Base-by-base conservation (phyloP, 2,888 invertebrate genomes). In the Lithodes maja region DNA sequence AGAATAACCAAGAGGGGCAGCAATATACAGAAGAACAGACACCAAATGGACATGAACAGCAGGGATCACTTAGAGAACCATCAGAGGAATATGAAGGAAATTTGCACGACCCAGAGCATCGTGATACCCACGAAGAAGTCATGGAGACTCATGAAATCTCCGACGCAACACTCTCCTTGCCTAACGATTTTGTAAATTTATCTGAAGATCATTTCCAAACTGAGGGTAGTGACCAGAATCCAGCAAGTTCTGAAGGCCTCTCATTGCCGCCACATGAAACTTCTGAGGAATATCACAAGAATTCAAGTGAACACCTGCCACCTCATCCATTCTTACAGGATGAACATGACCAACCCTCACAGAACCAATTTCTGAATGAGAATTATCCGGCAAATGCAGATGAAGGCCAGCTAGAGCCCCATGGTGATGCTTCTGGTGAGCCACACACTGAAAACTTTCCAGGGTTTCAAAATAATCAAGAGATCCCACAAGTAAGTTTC, bases 321-420 rank as follows among this genome's bases (percentile, higher is more conserved):
- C 52, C 84, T 33, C 75, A 9, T 17, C 84, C 74, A 75, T 84
- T 50, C 52, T 49, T n/a, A 49, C 49, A 61, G 2, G 81, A 61
- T 7, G 81, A 61, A 7, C 9, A 61, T 61, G 49, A 9, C 33
- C 61, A 61, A 3, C 15, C 53, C 55, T 3, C 53, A 79, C 15
- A 50, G 1, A n/a, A 50, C 12, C 52, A 79, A 52, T 50, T n/a
- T 15, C 33, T 7, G 54, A 17, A 17, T n/a, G 80, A 81, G 69
- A 68, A 69, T 52, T 50, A 17, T 15, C 75, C 74, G 33, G 55
- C 54, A 49, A 12, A 49, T 33, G 9, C 74, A 54, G 33, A 17
- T n/a, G 75, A 83, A 83, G 71, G 49, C n/a, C 79, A 79, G 15
- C 54, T 12, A 5, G 12, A 79, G 17, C 3, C 54, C 2, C 79